phyloP scores from a whole-genome alignment of 2,888 invertebrate species.

The Tetropium fuscum region DNA sequence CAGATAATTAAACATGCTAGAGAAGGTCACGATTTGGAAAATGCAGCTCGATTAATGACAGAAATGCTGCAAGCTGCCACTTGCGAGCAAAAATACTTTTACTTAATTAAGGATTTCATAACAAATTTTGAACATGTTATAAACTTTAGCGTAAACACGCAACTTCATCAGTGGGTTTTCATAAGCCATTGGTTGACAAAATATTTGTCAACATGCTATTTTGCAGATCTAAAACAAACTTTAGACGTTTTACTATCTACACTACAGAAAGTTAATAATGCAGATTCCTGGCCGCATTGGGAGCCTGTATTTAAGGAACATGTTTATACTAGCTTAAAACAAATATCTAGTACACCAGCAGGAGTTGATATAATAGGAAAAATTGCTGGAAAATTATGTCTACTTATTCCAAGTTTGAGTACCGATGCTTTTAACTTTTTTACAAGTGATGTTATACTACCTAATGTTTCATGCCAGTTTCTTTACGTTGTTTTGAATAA shows the following conservation, averaged over 20 bases:
- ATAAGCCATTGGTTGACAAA: constrained; percentile 58
- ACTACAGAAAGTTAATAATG: constrained; percentile 47
- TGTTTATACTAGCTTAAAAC: constrained; percentile 55
- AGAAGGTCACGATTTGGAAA: constrained; percentile 51
- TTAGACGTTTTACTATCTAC: constrained; percentile 53
- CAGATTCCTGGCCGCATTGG: constrained; percentile 56
- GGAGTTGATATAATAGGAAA: constrained; percentile 53
- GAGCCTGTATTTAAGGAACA: constrained; percentile 51
- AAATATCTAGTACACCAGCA: constrained; percentile 44
- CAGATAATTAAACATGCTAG: constrained; percentile 54
- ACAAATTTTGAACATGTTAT: constrained; percentile 52
- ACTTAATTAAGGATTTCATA: constrained; percentile 55
- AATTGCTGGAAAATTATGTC: constrained; percentile 56
- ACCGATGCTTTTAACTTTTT: constrained; percentile 53
- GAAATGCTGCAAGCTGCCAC: constrained; percentile 52
- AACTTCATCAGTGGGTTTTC: constrained; percentile 57
- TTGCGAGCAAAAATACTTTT: constrained; percentile 50
- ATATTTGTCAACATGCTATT: constrained; percentile 56
- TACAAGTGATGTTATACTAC: constrained; percentile 49
- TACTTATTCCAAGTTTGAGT: constrained; percentile 43
- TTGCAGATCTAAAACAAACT: constrained; percentile 53
- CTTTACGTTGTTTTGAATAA: constrained; percentile 51
- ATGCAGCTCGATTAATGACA: constrained; percentile 46
- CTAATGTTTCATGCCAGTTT: constrained; percentile 54
- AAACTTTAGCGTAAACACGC: constrained; percentile 50